Base-by-base conservation (phyloP, 1,140 invertebrate genomes). In the Nilaparvata lugens region DNA sequence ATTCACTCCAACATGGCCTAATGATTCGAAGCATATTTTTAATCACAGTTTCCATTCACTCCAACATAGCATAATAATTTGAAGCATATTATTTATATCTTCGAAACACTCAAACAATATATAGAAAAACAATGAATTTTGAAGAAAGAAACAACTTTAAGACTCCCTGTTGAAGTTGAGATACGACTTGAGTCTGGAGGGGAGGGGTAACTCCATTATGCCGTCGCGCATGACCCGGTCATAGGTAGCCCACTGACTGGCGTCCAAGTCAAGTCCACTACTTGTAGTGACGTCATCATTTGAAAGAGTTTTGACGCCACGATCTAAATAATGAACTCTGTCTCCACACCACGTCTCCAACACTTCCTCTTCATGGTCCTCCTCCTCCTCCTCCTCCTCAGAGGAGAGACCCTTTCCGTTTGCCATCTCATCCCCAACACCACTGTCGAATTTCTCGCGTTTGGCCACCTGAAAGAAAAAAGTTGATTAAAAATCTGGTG, bases 371-470 rank as follows among this genome's bases (percentile, higher is more conserved):
- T 60, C 53, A 25, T 16, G 18, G 6, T 40, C 19, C 14, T 21
- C 24, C 23, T 54, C 48, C n/a, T 66, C 66, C 6, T 28, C 60
- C 2, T 70, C 65, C 5, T 69, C 64, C 18, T 67, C 66, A 1
- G 55, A 62, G 1, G 64, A 42, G 19, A 21, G 11, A 13, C 43
- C 25, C 62, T 65, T 56, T 23, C 28, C 35, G 71, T 72, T 65
- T 72, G 74, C 51, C 68, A 63, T 64, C 55, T 76, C 75, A 52
- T 80, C 78, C 2, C 75, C 79, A 18, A 83, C 70, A 4, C 80
- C 80, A 61, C 78, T 81, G 67, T 83, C 80, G 31, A 81, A 71
- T 68, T 82, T 83, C 67, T 80, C 76, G n/a, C 79, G 67, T 69
- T 79, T 79, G 23, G 70, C 64, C 16, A 67, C 64, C 28, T 67